phyloP scores from a whole-genome alignment of 2,888 invertebrate species.

The Ophioninae sp. region DNA sequence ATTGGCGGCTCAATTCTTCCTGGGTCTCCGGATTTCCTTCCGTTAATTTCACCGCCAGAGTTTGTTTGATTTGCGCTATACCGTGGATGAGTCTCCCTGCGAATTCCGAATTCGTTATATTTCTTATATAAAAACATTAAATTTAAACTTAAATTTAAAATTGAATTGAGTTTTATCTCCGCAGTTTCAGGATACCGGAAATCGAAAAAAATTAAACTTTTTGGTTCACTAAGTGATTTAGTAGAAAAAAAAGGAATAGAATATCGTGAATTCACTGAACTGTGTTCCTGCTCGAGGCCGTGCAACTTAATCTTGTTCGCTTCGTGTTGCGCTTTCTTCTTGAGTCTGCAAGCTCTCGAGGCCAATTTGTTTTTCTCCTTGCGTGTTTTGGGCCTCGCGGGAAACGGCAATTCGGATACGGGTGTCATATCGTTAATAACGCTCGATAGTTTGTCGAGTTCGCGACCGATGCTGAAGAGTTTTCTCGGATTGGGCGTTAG shows the following conservation, averaged over 20 bases:
- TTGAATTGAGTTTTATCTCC: too few relatives aligned
- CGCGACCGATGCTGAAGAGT: constrained; percentile 93
- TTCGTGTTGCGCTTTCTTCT: constrained; percentile 99
- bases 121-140: not conserved
- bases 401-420: constrained; percentile 95
- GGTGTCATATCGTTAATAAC: constrained; percentile 98
- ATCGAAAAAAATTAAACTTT: too few relatives aligned
- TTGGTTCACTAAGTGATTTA: too few relatives aligned
- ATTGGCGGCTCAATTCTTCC: constrained; percentile 87
- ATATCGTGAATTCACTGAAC: constrained; percentile 81
- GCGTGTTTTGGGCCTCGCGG: constrained; percentile 93
- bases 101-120: constrained; percentile 71
- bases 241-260: too few relatives aligned
- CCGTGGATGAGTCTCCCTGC: constrained; percentile 90
- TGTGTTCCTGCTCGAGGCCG: constrained; percentile 96
- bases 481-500: constrained; percentile 97
- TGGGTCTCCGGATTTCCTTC: constrained; percentile 83
- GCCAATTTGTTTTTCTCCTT: constrained; percentile 99
- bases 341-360: constrained; percentile 96
- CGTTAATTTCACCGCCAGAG: constrained; percentile 86
- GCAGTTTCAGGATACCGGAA: too few relatives aligned
- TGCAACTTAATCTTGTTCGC: constrained; percentile 98
- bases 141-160: not conserved
- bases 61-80: constrained; percentile 89
- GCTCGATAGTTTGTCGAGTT: constrained; percentile 93